Conservation (phyloP, 2,113 vertebrate genomes). For the Albula glossodonta region DNA sequence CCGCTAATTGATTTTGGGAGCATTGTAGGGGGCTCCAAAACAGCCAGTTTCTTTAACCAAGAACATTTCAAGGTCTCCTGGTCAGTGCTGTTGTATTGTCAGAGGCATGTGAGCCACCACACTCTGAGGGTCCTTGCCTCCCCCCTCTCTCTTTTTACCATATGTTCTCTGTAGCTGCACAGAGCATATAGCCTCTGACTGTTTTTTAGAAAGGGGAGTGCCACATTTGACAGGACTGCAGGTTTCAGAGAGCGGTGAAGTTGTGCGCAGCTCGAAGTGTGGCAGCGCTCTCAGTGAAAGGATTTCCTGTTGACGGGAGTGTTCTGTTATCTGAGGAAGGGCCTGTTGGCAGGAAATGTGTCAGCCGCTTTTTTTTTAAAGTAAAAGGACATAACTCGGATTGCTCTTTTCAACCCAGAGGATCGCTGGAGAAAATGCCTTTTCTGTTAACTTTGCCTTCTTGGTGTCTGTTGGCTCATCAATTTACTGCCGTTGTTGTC, state of each 20-base stretch:
- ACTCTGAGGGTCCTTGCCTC: not conserved
- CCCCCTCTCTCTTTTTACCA: not conserved
- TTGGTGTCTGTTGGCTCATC: not conserved
- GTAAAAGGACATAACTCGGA: slow-evolving; percentile 67
- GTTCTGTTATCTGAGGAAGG: slow-evolving; percentile 69
- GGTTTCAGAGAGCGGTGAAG: slow-evolving; percentile 9
- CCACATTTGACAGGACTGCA: not conserved
- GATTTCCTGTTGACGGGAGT: slow-evolving; percentile 51
- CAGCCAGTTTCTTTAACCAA: slow-evolving; percentile 36
- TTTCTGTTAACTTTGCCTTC: not conserved
- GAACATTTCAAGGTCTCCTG: slow-evolving; percentile 49
- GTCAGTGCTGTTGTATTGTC: not conserved
- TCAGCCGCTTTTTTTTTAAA: slow-evolving; percentile 72
- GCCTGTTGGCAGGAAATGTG: slow-evolving; percentile 72
- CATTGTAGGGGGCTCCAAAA: slow-evolving; percentile 41
- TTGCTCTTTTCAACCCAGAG: slow-evolving; percentile 50
- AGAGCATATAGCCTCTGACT: not conserved
- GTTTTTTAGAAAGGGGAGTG: slow-evolving; percentile 4
- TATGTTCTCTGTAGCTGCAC: not conserved
- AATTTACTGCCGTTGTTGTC: slow-evolving; percentile 4
- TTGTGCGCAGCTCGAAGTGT: slow-evolving; percentile 15
- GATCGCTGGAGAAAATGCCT: not conserved
- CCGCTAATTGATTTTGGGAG: slow-evolving; percentile 54
- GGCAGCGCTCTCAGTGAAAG: slow-evolving; percentile 34
- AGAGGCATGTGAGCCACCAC: not conserved